Evolutionary conservation across 2,113 vertebrate genomes (phyloP).

Genomic region (Morphnarchus princeps): DNA sequence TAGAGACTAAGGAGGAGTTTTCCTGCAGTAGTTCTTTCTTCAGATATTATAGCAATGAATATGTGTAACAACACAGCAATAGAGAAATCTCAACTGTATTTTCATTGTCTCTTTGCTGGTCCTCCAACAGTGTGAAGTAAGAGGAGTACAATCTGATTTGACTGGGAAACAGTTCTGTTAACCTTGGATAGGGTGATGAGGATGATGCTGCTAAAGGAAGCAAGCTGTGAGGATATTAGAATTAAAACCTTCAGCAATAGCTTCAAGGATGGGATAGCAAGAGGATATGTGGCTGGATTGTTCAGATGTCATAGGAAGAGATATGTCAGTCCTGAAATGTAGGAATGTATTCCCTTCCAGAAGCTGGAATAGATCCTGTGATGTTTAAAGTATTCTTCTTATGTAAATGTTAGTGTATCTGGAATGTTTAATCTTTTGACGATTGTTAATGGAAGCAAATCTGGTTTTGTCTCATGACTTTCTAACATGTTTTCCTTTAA

Average conservation of each 20-base stretch:
- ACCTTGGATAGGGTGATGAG: background rate
- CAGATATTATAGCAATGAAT: background rate
- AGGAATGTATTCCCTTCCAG: background rate
- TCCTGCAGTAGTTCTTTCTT: background rate
- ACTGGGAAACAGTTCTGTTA: background rate
- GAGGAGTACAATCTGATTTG: background rate
- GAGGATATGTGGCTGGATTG: background rate
- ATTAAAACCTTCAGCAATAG: background rate
- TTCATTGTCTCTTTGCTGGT: background rate
- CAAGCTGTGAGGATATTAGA: background rate
- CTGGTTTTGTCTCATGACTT: background rate
- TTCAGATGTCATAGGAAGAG: background rate
- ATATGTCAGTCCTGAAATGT: background rate
- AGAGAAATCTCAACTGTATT: background rate
- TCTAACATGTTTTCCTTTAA: rapidly evolving
- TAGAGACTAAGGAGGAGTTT: background rate
- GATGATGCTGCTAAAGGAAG: background rate
- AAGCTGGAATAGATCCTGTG: background rate
- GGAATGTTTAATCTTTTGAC: background rate
- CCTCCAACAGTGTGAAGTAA: background rate
- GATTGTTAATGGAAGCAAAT: background rate
- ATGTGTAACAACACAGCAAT: background rate
- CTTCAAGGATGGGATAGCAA: background rate
- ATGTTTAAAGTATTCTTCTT: background rate
- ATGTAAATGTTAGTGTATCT: background rate